Percentiles rank a stretch among this genome's conserved stretches.
phyloP scores from a whole-genome alignment of 2,113 vertebrate genomes.

The Stegostoma tigrinum region DNA sequence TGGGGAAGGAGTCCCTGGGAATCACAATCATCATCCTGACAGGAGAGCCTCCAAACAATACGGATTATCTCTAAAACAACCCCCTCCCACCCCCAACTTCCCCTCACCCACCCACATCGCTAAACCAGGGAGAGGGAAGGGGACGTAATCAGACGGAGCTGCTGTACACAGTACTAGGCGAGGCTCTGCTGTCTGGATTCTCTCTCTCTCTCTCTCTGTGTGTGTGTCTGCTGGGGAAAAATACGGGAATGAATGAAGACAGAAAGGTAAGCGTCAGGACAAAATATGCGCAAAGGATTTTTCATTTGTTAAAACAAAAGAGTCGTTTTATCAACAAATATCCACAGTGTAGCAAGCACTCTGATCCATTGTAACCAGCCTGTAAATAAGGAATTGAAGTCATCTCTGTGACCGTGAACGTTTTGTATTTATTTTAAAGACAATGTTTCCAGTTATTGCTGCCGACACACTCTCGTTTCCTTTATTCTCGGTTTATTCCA shows the following conservation, averaged over 20 bases:
- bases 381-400: background rate
- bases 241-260: conserved; percentile 26
- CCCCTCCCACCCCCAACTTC: background rate
- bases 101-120: background rate
- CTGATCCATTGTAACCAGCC: conserved; percentile 10
- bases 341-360: background rate
- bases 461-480: background rate
- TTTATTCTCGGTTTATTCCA: background rate
- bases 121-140: background rate
- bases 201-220: background rate
- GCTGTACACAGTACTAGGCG: background rate
- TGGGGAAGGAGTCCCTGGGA: background rate
- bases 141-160: conserved; percentile 2
- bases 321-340: background rate
- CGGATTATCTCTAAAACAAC: background rate
- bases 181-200: background rate
- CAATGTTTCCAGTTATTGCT: background rate
- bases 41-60: background rate
- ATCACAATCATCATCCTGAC: background rate
- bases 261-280: conserved; percentile 20
- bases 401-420: background rate
- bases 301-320: background rate
- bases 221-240: background rate
- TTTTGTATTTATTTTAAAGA: background rate
- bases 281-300: background rate